Percentiles rank a stretch among this genome's conserved stretches.
Conservation (phyloP, 2,888 invertebrate species). For the Protonemura montana region DNA sequence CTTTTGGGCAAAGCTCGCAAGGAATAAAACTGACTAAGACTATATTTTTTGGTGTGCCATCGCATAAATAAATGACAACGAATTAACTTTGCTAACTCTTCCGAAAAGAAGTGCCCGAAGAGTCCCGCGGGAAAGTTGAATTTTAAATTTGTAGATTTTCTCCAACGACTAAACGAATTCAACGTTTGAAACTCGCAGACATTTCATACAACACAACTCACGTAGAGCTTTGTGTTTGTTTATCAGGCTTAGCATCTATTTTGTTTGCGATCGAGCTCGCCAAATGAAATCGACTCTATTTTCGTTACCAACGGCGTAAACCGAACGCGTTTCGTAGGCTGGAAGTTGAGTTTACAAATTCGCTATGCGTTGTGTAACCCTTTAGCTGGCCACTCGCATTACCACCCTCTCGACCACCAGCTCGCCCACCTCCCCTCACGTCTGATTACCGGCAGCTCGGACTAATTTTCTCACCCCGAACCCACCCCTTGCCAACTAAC, state of each 20-base stretch:
- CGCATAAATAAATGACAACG: not conserved
- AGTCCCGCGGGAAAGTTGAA: not conserved
- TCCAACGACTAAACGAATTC: not conserved
- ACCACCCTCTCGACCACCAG: not conserved
- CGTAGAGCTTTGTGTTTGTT: not conserved
- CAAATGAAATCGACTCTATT: not conserved
- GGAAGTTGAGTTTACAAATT: not conserved
- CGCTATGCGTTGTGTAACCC: not conserved
- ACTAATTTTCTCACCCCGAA: constrained; percentile 15
- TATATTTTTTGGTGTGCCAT: not conserved
- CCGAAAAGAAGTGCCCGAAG: not conserved
- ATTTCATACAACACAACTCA: not conserved
- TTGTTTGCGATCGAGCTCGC: not conserved
- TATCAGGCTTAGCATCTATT: not conserved
- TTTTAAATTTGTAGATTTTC: not conserved
- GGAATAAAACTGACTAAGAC: not conserved
- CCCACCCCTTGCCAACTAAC: not conserved
- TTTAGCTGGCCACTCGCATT: not conserved
- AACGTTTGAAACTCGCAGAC: not conserved
- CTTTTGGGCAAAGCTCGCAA: not conserved
- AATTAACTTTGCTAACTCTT: not conserved
- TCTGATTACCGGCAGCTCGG: not conserved
- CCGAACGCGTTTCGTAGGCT: not conserved
- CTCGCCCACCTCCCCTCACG: not conserved
- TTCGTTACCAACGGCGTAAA: not conserved